A percentile compares a stretch with the other conserved stretches of the same genome.
These are phyloP conservation scores for Trogon surrucura DNA, from an alignment of 2,113 vertebrate genomes.

Conservation along the genomic window DNA sequence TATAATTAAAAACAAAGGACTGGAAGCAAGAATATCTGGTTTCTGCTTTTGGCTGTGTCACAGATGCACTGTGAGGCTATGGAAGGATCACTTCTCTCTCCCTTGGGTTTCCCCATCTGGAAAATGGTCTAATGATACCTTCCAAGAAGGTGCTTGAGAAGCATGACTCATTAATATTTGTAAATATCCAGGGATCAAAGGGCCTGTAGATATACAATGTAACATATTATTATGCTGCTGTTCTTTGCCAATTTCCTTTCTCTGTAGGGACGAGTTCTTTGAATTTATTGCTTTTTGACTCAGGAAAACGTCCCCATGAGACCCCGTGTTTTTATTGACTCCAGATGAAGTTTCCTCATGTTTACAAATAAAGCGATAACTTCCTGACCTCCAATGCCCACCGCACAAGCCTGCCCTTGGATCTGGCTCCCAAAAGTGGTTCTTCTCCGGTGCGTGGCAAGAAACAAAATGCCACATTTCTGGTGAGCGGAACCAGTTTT, in stretches of 20 bases:
- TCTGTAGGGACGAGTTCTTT: conserved; percentile 32
- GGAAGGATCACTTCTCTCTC: conserved; percentile 35
- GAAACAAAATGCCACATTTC: not conserved
- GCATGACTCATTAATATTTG: conserved; percentile 59
- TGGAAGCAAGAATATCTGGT: conserved; percentile 62
- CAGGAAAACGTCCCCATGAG: not conserved
- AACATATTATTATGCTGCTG: not conserved
- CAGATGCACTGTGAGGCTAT: conserved; percentile 1
- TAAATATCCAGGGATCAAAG: conserved; percentile 61
- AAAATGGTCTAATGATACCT: conserved; percentile 60
- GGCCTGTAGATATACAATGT: conserved; percentile 11
- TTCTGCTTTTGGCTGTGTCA: conserved; percentile 39
- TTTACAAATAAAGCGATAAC: conserved; percentile 56
- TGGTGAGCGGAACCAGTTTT: not conserved
- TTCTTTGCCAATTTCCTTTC: conserved; percentile 49
- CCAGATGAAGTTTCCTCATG: conserved; percentile 53
- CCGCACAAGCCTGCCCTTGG: not conserved
- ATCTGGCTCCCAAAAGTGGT: not conserved
- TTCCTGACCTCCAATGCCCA: conserved; percentile 39
- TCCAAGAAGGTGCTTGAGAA: conserved; percentile 56
- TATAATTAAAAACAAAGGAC: conserved; percentile 59
- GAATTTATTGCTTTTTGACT: conserved; percentile 45
- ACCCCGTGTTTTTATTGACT: conserved; percentile 34
- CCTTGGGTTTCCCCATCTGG: conserved; percentile 38
- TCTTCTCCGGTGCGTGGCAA: not conserved